Evolutionary conservation across 2,888 invertebrate genomes (phyloP), one percentile per base, ranked within the genome.

Genomic region (Parnassius orleans): DNA sequence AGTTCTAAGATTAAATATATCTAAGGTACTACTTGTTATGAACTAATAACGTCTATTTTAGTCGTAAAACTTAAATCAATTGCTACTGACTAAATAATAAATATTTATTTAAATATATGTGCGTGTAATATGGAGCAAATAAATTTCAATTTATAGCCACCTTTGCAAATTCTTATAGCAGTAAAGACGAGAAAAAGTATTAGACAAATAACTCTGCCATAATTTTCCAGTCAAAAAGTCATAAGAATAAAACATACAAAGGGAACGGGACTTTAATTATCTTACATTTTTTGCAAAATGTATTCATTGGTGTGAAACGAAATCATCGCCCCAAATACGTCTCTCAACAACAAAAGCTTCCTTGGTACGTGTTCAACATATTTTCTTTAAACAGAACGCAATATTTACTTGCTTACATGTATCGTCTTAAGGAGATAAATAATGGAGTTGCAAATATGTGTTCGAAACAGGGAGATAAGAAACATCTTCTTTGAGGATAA

Each of bases 251-350:
- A 74, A 43, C 80, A 84, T 53, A 83, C 33, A 33, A 33, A 33
- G 80, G 77, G 77, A 78, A 71, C 43, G 66, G 80, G 72, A 73
- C 78, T 83, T 83, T 86, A 87, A 87, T 84, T 81, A 78, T 82
- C 79, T 81, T 82, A 81, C 77, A 73, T 73, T 76, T 24, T 73
- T 24, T 77, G 73, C 72, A 79, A 83, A 86, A 83, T 81, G 78
- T 82, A 84, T 84, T 87, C 84, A 84, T 83, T 84, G 86, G 81
- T 66, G 83, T 78, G 86, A 80, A 85, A 84, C 76, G 76, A 84
- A 88, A 87, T 87, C 85, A 84, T 84, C 83, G 78, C 81, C 68
- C 77, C 80, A 84, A 84, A 86, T 84, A 83, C 84, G 82, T 85
- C 84, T 81, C 76, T 79, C 79, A 80, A 79, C 80, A 84, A 85